Percentiles rank a stretch among this genome's conserved stretches.
Evolutionary conservation across 2,797 vertebrate species (phyloP).

Genomic region (Adelosebastes latens): DNA sequence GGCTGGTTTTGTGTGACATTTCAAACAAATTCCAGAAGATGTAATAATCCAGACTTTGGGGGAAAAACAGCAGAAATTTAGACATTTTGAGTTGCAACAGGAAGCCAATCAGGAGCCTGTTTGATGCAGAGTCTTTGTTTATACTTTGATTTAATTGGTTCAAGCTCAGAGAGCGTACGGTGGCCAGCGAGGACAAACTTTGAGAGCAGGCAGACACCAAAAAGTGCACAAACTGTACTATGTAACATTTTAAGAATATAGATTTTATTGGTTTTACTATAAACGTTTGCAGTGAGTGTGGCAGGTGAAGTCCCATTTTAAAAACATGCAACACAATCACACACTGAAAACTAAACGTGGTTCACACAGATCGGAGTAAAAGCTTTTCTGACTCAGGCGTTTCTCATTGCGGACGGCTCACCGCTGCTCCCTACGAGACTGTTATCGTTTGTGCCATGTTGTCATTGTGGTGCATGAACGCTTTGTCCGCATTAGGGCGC

Average conservation of each 20-base stretch:
- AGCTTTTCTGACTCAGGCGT: background rate
- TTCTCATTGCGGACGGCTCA: background rate
- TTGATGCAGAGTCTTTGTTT: slow-evolving; percentile 35
- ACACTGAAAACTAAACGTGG: background rate
- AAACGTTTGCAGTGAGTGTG: background rate
- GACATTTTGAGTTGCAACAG: background rate
- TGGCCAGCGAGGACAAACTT: slow-evolving; percentile 28
- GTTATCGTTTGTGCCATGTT: slow-evolving; percentile 34
- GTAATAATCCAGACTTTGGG: background rate
- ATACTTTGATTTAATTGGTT: slow-evolving; percentile 45
- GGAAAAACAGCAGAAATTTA: no score
- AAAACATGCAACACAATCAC: background rate
- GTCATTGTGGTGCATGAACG: slow-evolving; percentile 25
- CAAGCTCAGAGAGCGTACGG: slow-evolving; percentile 2
- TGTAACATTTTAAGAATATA: background rate
- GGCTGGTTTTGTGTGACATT: background rate
- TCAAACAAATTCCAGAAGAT: background rate
- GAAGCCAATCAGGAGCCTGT: slow-evolving; percentile 35
- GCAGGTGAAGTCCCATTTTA: background rate
- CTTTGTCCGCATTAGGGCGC: slow-evolving; percentile 34
- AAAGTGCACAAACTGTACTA: background rate
- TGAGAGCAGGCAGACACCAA: background rate
- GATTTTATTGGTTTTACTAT: background rate
- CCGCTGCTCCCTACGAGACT: background rate
- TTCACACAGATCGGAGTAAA: background rate